These are phyloP conservation scores for Colossoma macropomum DNA, from an alignment of 2,113 vertebrate species.

Conservation along the genomic window DNA sequence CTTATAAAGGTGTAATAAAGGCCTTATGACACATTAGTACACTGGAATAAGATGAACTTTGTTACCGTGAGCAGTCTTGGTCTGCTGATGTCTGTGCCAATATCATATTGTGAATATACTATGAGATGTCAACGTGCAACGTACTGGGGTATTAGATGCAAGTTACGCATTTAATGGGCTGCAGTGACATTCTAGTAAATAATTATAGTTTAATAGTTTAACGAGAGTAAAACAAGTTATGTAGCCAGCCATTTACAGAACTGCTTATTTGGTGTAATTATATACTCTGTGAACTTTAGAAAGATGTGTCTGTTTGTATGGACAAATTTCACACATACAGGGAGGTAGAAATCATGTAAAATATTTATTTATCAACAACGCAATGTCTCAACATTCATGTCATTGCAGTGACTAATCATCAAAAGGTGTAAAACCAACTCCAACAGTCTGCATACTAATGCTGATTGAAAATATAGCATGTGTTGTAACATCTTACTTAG, in stretches of 20 bases:
- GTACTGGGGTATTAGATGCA: neutral
- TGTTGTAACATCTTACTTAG: neutral
- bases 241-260: too few species aligned
- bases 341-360: neutral
- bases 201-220: too few species aligned
- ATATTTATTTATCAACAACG: conserved; percentile 7
- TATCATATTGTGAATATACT: neutral
- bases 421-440: neutral
- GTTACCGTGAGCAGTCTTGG: neutral
- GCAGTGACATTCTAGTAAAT: neutral
- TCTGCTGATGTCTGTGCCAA: neutral
- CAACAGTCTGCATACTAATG: neutral
- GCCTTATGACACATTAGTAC: neutral
- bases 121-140: neutral
- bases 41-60: neutral
- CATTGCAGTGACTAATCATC: neutral
- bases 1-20: neutral
- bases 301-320: neutral
- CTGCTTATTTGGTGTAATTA: too few species aligned
- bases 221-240: too few species aligned
- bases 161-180: neutral
- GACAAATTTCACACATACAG: neutral
- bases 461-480: neutral
- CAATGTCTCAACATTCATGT: neutral
- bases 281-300: too few species aligned